Evolutionary conservation across 2,113 vertebrate species (phyloP), one percentile per base, ranked within the genome.

Genomic region (Chelonoidis abingdonii): DNA sequence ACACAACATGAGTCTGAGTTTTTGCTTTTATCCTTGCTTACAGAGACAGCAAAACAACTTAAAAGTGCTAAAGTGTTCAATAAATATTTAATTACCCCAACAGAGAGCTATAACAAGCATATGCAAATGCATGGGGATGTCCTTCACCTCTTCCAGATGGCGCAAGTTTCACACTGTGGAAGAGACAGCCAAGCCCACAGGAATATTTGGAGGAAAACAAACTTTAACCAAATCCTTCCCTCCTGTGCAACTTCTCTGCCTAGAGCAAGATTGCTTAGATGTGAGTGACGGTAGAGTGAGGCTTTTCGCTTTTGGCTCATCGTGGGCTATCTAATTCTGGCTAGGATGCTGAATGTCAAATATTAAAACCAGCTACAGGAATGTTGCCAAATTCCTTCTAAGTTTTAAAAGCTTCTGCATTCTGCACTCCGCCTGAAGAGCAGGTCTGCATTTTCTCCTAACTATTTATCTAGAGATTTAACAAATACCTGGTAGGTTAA

Each of bases 191-290:
- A 35, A 62, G 9, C 13, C 29, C 47, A 49, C 24, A 38, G 27
- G 22, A 12, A 38, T 31, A 5, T 4, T 1, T 47, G n/a, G n/a
- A 69, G 62, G 35, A 19, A 69, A n/a, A 69, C 31, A 69, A 35
- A 59, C 27, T 41, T 11, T 29, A 17, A 81, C 5, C 52, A 11
- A 5, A 10, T 3, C 5, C 84, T 10, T 79, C 65, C 29, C 8
- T 5, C 0, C 3, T 0, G 54, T 0, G 0, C 50, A 17, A 10
- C 29, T 27, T 4, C 14, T 25, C 25, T 17, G 13, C 22, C 38
- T 12, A 41, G 22, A 41, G 72, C n/a, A 25, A 25, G 38, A 44
- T 17, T 14, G 25, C 44, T 47, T 31, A 3, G 25, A 7, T 31
- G 25, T 3, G 13, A 29, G 14, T 0, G 13, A 29, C 10, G 6